A percentile compares a stretch with the other conserved stretches of the same genome.
phyloP scores from a whole-genome alignment of 2,113 vertebrate genomes.

The Caretta caretta region DNA sequence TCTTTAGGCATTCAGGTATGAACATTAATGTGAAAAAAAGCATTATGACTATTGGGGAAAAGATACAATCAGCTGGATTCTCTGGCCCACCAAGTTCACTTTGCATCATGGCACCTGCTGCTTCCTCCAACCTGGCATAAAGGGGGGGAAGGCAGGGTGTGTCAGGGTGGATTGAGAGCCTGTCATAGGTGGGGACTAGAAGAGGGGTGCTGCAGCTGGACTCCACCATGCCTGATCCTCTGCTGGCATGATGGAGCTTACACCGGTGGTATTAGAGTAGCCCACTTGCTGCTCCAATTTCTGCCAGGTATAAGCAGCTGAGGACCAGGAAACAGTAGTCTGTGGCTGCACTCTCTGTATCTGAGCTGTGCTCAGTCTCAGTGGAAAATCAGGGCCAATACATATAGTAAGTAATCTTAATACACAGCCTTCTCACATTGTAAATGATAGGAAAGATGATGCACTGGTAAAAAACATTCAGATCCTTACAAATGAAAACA shows the following conservation, averaged over 20 bases:
- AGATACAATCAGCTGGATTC: background rate
- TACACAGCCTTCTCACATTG: background rate
- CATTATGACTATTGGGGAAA: background rate
- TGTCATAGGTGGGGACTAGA: background rate
- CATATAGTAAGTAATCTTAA: background rate
- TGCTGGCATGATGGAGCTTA: background rate
- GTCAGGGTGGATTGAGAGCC: background rate
- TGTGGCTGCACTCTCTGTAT: background rate
- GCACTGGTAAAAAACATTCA: background rate
- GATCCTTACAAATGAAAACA: background rate
- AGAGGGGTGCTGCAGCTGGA: background rate
- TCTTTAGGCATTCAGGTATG: background rate
- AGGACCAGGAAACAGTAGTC: background rate
- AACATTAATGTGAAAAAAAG: background rate
- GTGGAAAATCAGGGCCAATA: background rate
- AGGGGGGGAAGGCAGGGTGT: rapidly evolving
- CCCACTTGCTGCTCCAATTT: background rate
- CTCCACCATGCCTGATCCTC: background rate
- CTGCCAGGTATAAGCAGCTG: background rate
- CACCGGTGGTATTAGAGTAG: background rate
- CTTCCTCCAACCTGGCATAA: background rate
- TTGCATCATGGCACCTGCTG: background rate
- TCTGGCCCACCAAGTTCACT: background rate
- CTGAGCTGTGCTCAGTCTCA: background rate
- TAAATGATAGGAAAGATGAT: background rate